phyloP scores from a whole-genome alignment of 2,888 invertebrate genomes.

The Sipha maydis region DNA sequence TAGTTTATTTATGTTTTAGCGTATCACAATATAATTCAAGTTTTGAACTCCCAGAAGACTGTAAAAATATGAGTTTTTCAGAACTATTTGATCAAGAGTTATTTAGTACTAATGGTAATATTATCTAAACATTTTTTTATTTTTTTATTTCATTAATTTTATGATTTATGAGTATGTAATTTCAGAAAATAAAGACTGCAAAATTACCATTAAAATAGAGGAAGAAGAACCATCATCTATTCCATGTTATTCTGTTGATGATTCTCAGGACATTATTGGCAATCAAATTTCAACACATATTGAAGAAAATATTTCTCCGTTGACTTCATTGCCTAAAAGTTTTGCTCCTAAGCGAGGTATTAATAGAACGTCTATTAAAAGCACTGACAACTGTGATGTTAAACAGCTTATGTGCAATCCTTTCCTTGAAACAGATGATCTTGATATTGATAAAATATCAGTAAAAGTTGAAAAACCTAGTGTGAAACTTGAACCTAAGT shows the following conservation, averaged over 20 bases:
- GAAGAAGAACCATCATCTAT: slow-evolving; percentile 37
- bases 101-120: slow-evolving; percentile 55
- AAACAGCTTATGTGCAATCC: slow-evolving; percentile 26
- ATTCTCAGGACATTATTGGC: slow-evolving; percentile 17
- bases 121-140: not conserved
- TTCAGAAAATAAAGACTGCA: slow-evolving; percentile 57
- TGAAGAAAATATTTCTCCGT: slow-evolving; percentile 26
- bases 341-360: slow-evolving; percentile 37
- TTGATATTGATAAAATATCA: not conserved
- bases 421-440: slow-evolving; percentile 28
- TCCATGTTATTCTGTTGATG: slow-evolving; percentile 21
- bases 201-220: slow-evolving; percentile 45
- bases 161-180: not conserved
- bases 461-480: not conserved
- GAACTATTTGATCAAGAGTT: slow-evolving; percentile 58
- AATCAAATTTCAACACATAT: not conserved
- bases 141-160: not conserved
- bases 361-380: slow-evolving; percentile 54
- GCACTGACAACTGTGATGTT: slow-evolving; percentile 15
- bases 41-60: slow-evolving; percentile 51
- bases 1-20: slow-evolving; percentile 1
- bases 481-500: slow-evolving; percentile 24
- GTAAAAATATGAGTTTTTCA: slow-evolving; percentile 58
- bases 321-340: not conserved
- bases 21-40: slow-evolving; percentile 23